Percentiles rank a stretch among this genome's conserved stretches.
phyloP scores from a whole-genome alignment of 2,113 vertebrate species.

The Heloderma charlesbogerti region DNA sequence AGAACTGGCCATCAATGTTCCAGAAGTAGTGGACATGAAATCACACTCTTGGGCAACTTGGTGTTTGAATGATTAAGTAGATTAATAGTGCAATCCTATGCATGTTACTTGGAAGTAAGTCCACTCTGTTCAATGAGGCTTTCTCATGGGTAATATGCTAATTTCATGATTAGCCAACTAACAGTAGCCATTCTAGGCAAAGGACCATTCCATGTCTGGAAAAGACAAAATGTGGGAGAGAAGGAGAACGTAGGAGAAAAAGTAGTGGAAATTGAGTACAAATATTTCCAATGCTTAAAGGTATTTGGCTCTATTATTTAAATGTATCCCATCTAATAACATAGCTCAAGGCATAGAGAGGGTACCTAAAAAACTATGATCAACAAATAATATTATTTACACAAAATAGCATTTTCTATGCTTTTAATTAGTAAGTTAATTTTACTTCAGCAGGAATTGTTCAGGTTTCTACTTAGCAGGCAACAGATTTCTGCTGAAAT shows the following conservation, averaged over 20 bases:
- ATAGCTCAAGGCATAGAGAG: background rate
- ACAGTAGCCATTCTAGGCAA: background rate
- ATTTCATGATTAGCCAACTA: background rate
- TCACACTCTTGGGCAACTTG: background rate
- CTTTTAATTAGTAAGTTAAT: background rate
- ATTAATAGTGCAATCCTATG: background rate
- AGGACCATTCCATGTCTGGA: background rate
- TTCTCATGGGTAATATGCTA: background rate
- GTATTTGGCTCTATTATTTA: background rate
- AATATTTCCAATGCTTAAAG: background rate
- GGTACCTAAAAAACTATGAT: background rate
- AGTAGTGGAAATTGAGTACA: background rate
- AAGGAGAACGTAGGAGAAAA: background rate
- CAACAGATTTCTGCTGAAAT: constrained; percentile 1
- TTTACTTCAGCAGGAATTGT: background rate
- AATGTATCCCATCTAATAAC: background rate
- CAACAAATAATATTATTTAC: background rate
- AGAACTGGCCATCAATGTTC: background rate
- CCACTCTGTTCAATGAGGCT: background rate
- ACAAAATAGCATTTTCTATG: background rate
- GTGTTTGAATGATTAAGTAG: background rate
- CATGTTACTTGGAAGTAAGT: background rate
- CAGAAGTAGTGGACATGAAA: background rate
- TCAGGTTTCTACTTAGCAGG: background rate
- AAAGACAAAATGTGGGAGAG: background rate